Evolutionary conservation across 2,113 vertebrate species (phyloP).

Genomic region (Paedocypris sp.): DNA sequence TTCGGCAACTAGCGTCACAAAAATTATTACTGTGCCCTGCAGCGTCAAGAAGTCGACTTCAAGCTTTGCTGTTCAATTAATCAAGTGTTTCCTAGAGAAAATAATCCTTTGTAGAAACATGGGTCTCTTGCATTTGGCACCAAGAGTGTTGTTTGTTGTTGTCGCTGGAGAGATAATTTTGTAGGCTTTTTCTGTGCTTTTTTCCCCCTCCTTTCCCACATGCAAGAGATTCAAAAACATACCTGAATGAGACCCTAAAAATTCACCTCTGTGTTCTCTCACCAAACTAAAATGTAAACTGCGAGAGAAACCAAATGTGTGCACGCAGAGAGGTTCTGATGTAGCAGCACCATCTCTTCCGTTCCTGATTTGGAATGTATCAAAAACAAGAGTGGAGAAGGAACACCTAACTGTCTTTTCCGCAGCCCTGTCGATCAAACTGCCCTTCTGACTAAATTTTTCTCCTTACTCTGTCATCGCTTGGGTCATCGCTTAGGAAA

Average conservation of each 20-base stretch:
- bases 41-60: constrained; percentile 14
- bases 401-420: constrained; percentile 53
- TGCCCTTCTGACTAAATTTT: constrained; percentile 39
- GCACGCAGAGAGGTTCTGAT: constrained; percentile 51
- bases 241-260: constrained; percentile 65
- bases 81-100: constrained; percentile 42
- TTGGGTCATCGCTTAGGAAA: constrained; percentile 41
- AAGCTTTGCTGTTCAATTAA: constrained; percentile 39
- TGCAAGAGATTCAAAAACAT: constrained; percentile 54
- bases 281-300: constrained; percentile 62
- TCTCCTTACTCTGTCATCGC: constrained; percentile 40
- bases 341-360: constrained; percentile 38
- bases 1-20: not conserved
- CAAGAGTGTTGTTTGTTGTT: constrained; percentile 18
- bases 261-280: constrained; percentile 58
- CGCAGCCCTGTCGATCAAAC: constrained; percentile 32
- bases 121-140: constrained; percentile 46
- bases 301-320: constrained; percentile 55
- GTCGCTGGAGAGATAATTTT: too few relatives aligned
- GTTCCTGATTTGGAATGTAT: constrained; percentile 51
- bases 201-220: constrained; percentile 21
- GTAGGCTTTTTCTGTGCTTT: not conserved
- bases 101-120: constrained; percentile 54
- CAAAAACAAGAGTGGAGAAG: constrained; percentile 53
- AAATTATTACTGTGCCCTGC: constrained; percentile 21